These are phyloP conservation scores for Lichenostomus cassidix DNA, from an alignment of 2,113 vertebrate species.

Conservation along the genomic window DNA sequence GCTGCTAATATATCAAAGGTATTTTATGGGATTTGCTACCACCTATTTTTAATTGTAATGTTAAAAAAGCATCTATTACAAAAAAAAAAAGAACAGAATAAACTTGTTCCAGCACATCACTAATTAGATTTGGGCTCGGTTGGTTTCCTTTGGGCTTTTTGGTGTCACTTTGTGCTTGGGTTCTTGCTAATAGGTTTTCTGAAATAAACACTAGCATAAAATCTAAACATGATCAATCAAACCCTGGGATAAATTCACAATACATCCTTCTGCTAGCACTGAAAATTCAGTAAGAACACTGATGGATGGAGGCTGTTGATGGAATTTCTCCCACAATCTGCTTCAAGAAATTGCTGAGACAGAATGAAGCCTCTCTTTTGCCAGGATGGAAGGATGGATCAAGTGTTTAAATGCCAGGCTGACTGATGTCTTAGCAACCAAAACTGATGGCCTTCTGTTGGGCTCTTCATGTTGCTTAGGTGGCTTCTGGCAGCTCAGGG, in stretches of 20 bases:
- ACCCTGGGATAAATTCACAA: neutral
- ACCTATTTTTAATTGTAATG: neutral
- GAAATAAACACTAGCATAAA: neutral
- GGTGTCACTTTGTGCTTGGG: neutral
- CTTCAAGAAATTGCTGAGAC: neutral
- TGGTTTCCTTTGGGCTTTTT: neutral
- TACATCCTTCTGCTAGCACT: neutral
- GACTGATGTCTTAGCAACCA: neutral
- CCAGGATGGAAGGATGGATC: neutral
- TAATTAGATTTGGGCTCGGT: neutral
- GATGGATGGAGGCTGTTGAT: neutral
- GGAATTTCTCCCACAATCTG: neutral
- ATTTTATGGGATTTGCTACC: neutral
- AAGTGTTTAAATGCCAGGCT: neutral
- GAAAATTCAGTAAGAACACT: neutral
- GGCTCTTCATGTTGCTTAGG: neutral
- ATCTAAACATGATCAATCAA: neutral
- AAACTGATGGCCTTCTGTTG: neutral
- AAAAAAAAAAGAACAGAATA: constrained; percentile 19
- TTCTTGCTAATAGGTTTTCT: neutral
- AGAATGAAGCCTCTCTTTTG: neutral
- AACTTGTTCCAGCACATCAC: neutral
- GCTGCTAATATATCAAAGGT: neutral
- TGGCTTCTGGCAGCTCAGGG: neutral
- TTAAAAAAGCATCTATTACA: constrained; percentile 4